Base-by-base conservation (phyloP, 2,113 vertebrate species). In the Barnardius zonarius region DNA sequence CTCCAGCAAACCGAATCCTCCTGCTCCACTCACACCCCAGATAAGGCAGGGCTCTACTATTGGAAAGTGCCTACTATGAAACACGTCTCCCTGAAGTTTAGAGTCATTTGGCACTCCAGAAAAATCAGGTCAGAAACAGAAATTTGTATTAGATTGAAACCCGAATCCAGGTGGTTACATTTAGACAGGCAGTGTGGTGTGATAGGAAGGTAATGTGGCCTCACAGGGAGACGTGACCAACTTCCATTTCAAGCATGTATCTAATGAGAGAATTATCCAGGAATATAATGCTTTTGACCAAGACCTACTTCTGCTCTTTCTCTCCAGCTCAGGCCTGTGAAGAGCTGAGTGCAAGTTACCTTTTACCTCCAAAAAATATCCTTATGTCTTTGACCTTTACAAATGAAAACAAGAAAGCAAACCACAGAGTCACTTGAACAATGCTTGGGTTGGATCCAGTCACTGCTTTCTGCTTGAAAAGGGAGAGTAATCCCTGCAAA, bases 381-480 rank as follows among this genome's bases (percentile, higher is more conserved):
- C 86, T 49, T 44, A 83, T 33, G 28, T 30, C 54, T 93, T 80
- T 95, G 94, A 94, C 88, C 72, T 94, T 84, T 88, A 66, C 79
- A 92, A 93, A 84, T 39, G 75, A 91, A 91, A 94, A 91, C 73
- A 87, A 88, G 83, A 95, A 86, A 89, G 81, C 73, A 92, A 85
- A 88, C 69, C 63, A 73, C 64, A 89, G 84, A 87, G 63, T 55
- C 83, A 83, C 79, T 39, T 48, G 85, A 95, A 98, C 97, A 98
- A 97, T 96, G 88, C 66, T 24, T 67, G 51, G 82, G 86, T 93
- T 96, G 64, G 93, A 96, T 96, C 83, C 92, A 96, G 57, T 79
- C 92, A 80, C 57, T 61, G 52, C 69, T 90, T 83, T 93, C 93
- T 92, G 86, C 92, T 97, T 95, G 95, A 90, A 90, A 97, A 96